These are phyloP conservation scores for Boloria euphrosyne DNA, from an alignment of 2,888 invertebrate genomes.

Conservation along the genomic window DNA sequence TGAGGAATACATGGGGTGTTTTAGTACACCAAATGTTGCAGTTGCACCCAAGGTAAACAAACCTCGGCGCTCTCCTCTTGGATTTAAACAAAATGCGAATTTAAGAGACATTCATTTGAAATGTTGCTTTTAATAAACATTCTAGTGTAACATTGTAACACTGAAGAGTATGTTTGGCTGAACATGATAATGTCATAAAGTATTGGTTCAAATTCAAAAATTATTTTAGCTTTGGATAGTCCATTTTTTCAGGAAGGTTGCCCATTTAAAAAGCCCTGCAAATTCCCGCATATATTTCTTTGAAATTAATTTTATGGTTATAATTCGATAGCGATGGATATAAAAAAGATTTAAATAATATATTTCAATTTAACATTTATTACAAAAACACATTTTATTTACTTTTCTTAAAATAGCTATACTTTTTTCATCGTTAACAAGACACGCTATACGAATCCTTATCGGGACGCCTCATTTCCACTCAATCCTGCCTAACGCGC, in stretches of 20 bases:
- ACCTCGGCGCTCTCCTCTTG: slow-evolving; percentile 43
- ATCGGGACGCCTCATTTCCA: slow-evolving; percentile 72
- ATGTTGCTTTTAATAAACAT: not conserved
- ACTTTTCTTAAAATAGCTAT: slow-evolving; percentile 9
- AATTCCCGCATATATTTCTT: too few species aligned
- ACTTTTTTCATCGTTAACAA: slow-evolving; percentile 28
- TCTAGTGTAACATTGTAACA: too few species aligned
- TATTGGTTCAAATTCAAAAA: too few species aligned
- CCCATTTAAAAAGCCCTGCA: too few species aligned
- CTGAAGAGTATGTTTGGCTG: too few species aligned
- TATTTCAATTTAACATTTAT: not conserved
- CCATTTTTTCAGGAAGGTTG: too few species aligned
- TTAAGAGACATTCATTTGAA: slow-evolving; percentile 4
- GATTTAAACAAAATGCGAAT: slow-evolving; percentile 27
- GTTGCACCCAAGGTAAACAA: slow-evolving; percentile 61
- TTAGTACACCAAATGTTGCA: slow-evolving; percentile 74
- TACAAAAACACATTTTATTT: not conserved
- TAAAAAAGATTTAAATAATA: not conserved
- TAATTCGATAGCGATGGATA: not conserved
- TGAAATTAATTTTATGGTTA: too few species aligned
- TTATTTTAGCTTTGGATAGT: too few species aligned
- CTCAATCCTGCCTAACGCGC: slow-evolving; percentile 64
- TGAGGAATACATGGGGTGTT: slow-evolving; percentile 74
- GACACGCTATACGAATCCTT: slow-evolving; percentile 44
- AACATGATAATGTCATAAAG: too few species aligned